Conservation (phyloP, 2,113 vertebrate genomes). For the Octodon degus region DNA sequence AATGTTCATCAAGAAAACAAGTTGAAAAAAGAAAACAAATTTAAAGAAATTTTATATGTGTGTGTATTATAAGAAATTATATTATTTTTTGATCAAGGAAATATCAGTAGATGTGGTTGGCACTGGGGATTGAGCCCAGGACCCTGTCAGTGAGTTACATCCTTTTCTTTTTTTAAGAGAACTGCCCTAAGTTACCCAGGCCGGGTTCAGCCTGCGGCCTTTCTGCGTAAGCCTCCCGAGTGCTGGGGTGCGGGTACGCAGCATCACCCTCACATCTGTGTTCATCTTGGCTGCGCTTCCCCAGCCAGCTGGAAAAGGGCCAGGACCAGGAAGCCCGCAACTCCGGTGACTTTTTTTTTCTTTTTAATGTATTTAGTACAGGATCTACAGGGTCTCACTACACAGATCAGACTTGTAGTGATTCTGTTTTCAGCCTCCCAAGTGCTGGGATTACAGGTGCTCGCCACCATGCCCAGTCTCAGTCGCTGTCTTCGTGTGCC, state of each 20-base stretch:
- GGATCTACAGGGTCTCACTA: too few relatives aligned
- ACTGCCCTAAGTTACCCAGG: not conserved
- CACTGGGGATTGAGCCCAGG: not conserved
- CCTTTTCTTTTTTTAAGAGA: not conserved
- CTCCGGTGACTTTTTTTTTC: conserved; percentile 5
- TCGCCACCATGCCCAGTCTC: too few relatives aligned
- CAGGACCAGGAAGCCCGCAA: not conserved
- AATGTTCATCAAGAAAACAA: not conserved
- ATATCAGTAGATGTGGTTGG: not conserved
- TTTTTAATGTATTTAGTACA: too few relatives aligned
- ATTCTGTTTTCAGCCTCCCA: too few relatives aligned
- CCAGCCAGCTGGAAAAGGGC: not conserved
- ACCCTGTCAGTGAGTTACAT: not conserved
- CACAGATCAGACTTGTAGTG: too few relatives aligned
- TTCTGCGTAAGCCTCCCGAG: not conserved
- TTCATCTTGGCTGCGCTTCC: conserved; percentile 10
- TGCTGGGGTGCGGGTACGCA: not conserved
- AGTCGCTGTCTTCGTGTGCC: too few relatives aligned
- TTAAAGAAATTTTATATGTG: not conserved
- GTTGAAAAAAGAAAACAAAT: not conserved
- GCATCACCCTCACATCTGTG: not conserved
- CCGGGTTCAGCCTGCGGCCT: too few relatives aligned
- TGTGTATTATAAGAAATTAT: too few relatives aligned
- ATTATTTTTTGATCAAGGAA: not conserved
- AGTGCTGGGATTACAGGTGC: too few relatives aligned